Percentiles rank a stretch among this genome's conserved stretches.
Conservation (phyloP, 2,888 invertebrate genomes). For the Drosophila ezoana region DNA sequence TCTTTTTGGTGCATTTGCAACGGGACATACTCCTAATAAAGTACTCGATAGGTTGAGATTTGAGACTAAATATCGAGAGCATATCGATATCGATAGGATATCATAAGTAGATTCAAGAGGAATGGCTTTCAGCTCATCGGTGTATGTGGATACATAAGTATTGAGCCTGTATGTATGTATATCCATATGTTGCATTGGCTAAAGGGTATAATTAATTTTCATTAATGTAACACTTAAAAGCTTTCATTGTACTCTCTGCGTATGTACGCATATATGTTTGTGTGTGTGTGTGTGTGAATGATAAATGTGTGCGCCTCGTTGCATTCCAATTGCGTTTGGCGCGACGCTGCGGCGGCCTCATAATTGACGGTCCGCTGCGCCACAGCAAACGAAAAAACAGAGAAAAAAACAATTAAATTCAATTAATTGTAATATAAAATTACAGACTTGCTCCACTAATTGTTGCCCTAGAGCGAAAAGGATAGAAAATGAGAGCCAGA, state of each 20-base stretch:
- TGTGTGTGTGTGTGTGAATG: constrained; percentile 4
- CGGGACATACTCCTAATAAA: too few species aligned
- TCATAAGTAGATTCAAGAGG: too few species aligned
- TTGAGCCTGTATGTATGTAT: background rate
- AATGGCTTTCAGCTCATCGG: too few species aligned
- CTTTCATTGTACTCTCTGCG: constrained; percentile 30
- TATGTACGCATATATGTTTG: constrained; percentile 4
- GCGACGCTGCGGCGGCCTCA: constrained; percentile 55
- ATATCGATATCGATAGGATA: background rate
- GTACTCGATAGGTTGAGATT: too few species aligned
- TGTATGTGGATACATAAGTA: background rate
- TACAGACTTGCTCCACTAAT: constrained; percentile 53
- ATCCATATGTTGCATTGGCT: background rate
- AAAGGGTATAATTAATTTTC: constrained; percentile 42
- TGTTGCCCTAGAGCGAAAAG: constrained; percentile 24
- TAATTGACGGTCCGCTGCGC: constrained; percentile 73
- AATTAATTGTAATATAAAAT: constrained; percentile 72
- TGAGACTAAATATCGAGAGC: background rate
- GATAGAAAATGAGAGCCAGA: background rate
- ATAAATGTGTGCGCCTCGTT: constrained; percentile 44
- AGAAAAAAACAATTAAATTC: constrained; percentile 75
- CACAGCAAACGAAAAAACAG: constrained; percentile 36
- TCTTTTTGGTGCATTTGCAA: too few species aligned
- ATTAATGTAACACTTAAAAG: constrained; percentile 51
- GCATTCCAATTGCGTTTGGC: constrained; percentile 64